Percentiles rank a stretch among this genome's conserved stretches.
Evolutionary conservation across 2,888 invertebrate genomes (phyloP).

Genomic region (Miltochrista miniata): DNA sequence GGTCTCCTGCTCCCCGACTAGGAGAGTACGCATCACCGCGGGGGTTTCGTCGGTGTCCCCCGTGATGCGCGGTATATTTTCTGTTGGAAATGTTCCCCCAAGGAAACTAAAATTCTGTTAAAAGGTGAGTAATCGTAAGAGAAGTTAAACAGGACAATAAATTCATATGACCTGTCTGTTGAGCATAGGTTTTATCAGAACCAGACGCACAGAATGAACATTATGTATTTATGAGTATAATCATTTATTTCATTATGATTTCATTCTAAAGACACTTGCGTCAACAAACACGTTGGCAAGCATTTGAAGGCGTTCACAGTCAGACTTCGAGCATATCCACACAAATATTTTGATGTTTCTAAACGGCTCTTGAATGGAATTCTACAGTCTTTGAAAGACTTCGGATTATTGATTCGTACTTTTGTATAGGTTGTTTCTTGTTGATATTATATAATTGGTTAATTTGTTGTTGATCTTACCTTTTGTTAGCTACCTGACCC

Average conservation of each 20-base stretch:
- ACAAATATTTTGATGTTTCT: conserved; percentile 32
- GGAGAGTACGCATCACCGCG: no score
- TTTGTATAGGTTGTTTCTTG: conserved; percentile 40
- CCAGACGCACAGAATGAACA: not conserved
- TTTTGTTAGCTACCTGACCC: conserved; percentile 27
- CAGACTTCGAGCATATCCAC: conserved; percentile 13
- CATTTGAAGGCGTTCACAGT: conserved; percentile 9
- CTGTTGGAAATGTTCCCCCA: no score
- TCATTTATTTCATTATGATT: conserved; percentile 34
- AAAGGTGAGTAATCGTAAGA: no score
- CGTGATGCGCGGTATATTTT: no score
- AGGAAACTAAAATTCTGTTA: no score
- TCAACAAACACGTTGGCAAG: conserved; percentile 28
- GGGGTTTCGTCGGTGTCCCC: no score
- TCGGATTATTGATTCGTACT: conserved; percentile 38
- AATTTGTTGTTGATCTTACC: conserved; percentile 38
- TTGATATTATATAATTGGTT: conserved; percentile 44
- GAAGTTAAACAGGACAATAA: not conserved
- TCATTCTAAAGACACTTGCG: conserved; percentile 33
- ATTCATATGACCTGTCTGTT: not conserved
- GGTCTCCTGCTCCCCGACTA: no score
- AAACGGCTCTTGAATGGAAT: conserved; percentile 35
- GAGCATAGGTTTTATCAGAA: not conserved
- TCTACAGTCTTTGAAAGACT: conserved; percentile 38
- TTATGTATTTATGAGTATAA: conserved; percentile 10